Evolutionary conservation across 64 coral and sea anemone species (phyloP), one percentile per base, ranked within the genome.

Genomic region (Hydrozoanthus tunicans): DNA sequence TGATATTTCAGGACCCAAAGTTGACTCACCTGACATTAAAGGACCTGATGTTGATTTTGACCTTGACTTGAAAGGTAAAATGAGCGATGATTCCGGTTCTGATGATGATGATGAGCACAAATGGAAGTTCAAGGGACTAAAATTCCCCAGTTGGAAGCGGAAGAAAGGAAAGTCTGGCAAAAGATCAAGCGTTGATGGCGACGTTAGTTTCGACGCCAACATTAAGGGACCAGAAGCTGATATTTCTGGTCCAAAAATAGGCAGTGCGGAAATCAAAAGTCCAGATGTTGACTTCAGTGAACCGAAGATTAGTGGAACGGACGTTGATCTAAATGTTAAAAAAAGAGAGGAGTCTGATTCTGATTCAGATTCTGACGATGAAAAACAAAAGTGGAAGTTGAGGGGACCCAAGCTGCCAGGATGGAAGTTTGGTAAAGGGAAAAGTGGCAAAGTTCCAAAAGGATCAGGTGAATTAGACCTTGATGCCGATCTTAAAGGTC

Each of bases 1-100:
- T 70, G 64, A 86, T 13, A 52, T 86, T 51, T 86, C 82, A 15
- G 64, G 63, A 32, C 82, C 82, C 52, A 14, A 43, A 63, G 32
- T 70, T 27, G 7, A 14, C 1, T 20, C 20, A 20, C 20, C 20
- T 20, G 20, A 20, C 20, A 20, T 20, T 20, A 20, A 20, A 20
- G 63, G 27, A 70, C 79, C 58, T 0, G 58, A 62, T 1, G 6
- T 81, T 26, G 79, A 81, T 6, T 3, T 61, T 20, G 20, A 20
- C 20, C 20, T 20, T 20, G 20, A 20, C 20, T 20, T 20, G 57
- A 62, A 62, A 10, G 3, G 20, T 13, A 25, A 62, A 9, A 81
- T 61, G 43, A 23, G 58, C 6, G 78, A 43, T 10, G 2, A 80
- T 9, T 60, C 78, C 11, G 81, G 56, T 23, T 84, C 81, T 4